These are phyloP conservation scores for Papilio xuthus DNA, from an alignment of 1,140 invertebrate genomes.

Conservation along the genomic window DNA sequence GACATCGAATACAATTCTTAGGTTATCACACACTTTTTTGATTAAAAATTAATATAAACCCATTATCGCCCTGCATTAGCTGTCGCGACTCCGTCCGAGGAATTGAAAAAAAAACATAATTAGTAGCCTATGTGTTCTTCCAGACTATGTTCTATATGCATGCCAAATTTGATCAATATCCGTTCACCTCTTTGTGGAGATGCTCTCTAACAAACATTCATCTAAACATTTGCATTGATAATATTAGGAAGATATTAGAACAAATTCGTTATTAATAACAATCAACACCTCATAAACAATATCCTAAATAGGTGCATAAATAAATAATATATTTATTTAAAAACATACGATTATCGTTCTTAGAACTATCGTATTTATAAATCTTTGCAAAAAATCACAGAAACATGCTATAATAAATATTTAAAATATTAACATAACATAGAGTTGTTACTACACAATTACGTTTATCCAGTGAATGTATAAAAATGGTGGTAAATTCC, in stretches of 20 bases:
- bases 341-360: background rate
- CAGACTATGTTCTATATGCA: too few species aligned
- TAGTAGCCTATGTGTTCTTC: too few species aligned
- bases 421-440: background rate
- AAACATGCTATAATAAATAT: background rate
- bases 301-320: background rate
- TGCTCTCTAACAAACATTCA: too few species aligned
- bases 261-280: too few species aligned
- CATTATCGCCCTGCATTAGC: background rate
- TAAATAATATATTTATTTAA: background rate
- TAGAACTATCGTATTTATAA: background rate
- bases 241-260: too few species aligned
- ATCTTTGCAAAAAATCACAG: background rate
- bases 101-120: too few species aligned
- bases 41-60: background rate
- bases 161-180: too few species aligned
- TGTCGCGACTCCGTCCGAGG: too few species aligned
- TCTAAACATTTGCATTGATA: too few species aligned
- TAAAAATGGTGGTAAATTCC: constrained; percentile 11
- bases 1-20: background rate
- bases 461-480: background rate
- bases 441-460: constrained; percentile 1
- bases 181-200: too few species aligned
- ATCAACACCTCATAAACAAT: too few species aligned
- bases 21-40: background rate